Evolutionary conservation across 1,140 invertebrate genomes (phyloP), one percentile per base, ranked within the genome.

Genomic region (Drosophila rhopaloa): DNA sequence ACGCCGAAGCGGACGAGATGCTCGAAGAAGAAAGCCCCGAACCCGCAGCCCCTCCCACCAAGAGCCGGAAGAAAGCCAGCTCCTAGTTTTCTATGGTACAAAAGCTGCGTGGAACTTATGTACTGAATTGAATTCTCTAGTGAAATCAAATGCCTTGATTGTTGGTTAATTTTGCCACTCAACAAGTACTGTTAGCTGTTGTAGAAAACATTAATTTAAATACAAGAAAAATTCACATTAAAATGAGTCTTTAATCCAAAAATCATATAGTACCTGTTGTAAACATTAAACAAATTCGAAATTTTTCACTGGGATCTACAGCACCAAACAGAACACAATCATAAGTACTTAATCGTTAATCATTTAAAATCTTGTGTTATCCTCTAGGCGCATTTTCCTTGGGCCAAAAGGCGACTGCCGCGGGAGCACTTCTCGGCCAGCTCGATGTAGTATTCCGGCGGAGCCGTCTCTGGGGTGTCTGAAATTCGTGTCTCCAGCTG

Each of bases 401-500:
- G 67, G 0, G 54, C 24, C 13, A 46, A 37, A 1, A 89, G 62
- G 1, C 81, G 81, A 58, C 86, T 90, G 10, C 90, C 90, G 11
- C 83, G 90, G 1, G 62, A 29, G 47, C 90, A 91, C 37, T 90
- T 90, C 43, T 90, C 37, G 2, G 89, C 76, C 66, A 79, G 16
- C 1, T 86, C 76, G 19, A 90, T 66, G n/a, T 75, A 57, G 27
- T 90, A 85, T 7, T 91, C 83, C 13, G 76, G 70, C 2, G 75
- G 70, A 19, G 90, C 76, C 24, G 29, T 32, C 6, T 50, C 37
- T 0, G 60, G 8, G 0, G 40, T 27, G 13, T 79, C 75, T 3
- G 78, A 73, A 5, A 93, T 89, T 29, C 93, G 91, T 0, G 68
- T 82, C 9, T 61, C 67, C 19, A 92, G 46, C 5, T 81, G 70